These are phyloP conservation scores for Argopecten irradians DNA, from an alignment of 1,140 invertebrate genomes.

Conservation along the genomic window DNA sequence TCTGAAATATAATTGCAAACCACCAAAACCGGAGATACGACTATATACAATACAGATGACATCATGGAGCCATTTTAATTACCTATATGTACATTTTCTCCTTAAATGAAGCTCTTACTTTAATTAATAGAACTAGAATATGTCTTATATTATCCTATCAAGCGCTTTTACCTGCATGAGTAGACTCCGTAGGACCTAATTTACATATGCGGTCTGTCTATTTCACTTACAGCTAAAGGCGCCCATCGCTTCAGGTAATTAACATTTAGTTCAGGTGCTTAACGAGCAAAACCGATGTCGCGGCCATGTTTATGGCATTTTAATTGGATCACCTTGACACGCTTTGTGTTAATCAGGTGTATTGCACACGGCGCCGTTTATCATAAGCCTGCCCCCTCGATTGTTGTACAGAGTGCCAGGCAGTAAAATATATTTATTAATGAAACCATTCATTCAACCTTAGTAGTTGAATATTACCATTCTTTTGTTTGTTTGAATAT, in stretches of 20 bases:
- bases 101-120: background rate
- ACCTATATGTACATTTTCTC: background rate
- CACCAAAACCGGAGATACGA: too few species aligned
- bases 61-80: too few species aligned
- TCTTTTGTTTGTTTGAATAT: too few species aligned
- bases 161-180: background rate
- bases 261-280: background rate
- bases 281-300: background rate
- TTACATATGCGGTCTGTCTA: background rate
- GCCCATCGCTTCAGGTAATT: background rate
- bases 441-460: too few species aligned
- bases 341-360: background rate
- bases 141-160: background rate
- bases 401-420: too few species aligned
- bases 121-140: background rate
- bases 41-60: too few species aligned
- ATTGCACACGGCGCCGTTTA: background rate
- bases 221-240: background rate
- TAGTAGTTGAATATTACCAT: too few species aligned
- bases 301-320: background rate
- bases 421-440: too few species aligned
- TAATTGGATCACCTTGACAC: slow-evolving; percentile 15
- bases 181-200: background rate
- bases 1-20: too few species aligned
- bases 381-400: background rate